Conservation (phyloP, 2,113 vertebrate genomes). For the Pachypanchax playfairii region DNA sequence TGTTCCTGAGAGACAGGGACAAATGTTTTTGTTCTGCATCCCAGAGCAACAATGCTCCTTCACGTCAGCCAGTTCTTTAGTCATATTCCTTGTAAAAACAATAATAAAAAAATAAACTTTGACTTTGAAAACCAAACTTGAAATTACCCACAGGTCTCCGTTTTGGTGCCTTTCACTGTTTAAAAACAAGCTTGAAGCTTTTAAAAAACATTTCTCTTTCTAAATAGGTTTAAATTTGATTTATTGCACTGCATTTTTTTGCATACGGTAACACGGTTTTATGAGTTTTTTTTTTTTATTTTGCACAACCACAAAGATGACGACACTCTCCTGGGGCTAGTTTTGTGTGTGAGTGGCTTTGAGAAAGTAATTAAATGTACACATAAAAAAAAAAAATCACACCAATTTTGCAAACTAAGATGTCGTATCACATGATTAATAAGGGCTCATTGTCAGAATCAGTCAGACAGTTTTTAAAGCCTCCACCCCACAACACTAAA, state of each 20-base stretch:
- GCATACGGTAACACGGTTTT: background rate
- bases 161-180: background rate
- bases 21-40: conserved; percentile 19
- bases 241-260: background rate
- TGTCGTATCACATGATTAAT: background rate
- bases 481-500: too few species aligned
- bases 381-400: too few species aligned
- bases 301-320: background rate
- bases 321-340: background rate
- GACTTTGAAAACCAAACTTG: background rate
- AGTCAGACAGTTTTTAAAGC: too few species aligned
- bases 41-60: background rate
- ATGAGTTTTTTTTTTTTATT: background rate
- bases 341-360: background rate
- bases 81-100: background rate
- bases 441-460: too few species aligned
- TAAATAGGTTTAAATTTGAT: background rate
- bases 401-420: background rate
- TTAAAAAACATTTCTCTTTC: background rate
- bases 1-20: conserved; percentile 35
- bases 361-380: background rate
- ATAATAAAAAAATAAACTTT: background rate
- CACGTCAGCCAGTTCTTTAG: conserved; percentile 1
- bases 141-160: background rate
- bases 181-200: background rate